Conservation (phyloP, 2,797 vertebrate genomes). For the Acridotheres tristis region DNA sequence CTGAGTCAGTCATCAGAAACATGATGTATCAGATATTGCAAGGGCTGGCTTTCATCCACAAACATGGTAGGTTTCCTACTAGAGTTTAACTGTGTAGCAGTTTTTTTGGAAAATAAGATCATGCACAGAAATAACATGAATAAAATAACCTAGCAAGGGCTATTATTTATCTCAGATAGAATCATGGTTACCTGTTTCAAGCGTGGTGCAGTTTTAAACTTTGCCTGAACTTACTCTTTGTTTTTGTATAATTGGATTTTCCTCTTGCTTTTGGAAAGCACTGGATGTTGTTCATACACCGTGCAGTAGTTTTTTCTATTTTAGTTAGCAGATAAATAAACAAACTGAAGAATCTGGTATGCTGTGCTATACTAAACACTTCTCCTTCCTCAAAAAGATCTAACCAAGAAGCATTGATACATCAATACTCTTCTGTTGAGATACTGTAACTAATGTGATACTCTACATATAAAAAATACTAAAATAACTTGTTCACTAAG, state of each 20-base stretch:
- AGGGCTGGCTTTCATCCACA: slow-evolving; percentile 98
- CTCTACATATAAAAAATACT: neutral
- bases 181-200: neutral
- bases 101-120: neutral
- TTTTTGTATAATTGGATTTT: neutral
- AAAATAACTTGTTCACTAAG: neutral
- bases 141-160: neutral
- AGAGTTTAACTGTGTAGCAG: neutral
- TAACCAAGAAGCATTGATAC: neutral
- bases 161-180: neutral
- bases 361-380: neutral
- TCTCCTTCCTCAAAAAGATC: neutral
- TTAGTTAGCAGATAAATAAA: neutral
- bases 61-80: slow-evolving; percentile 89
- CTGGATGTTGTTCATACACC: neutral
- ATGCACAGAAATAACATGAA: neutral
- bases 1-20: slow-evolving; percentile 98
- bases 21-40: slow-evolving; percentile 99
- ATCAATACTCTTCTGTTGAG: neutral
- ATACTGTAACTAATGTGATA: neutral
- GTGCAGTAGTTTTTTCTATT: neutral
- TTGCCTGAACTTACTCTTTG: neutral
- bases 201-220: neutral
- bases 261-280: neutral
- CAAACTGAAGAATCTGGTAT: neutral